Evolutionary conservation across 2,888 invertebrate genomes (phyloP).

Genomic region (Cheilosia pagana): DNA sequence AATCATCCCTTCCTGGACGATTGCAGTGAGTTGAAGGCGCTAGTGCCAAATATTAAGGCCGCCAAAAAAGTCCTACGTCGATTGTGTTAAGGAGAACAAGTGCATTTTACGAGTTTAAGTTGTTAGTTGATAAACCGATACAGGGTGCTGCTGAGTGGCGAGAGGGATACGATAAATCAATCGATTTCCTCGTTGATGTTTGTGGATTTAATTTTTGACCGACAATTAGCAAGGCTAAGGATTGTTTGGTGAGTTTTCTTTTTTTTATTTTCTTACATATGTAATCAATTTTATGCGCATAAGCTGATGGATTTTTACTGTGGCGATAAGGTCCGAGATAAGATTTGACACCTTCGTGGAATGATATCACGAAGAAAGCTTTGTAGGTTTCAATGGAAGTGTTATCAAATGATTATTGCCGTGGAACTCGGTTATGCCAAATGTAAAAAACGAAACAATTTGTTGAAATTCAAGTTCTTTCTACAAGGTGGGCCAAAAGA

Average conservation of each 20-base stretch:
- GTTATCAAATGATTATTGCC: too few species aligned
- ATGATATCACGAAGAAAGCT: background rate
- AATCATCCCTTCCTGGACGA: constrained; percentile 95
- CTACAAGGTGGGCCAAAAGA: too few species aligned
- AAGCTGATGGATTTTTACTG: background rate
- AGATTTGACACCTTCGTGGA: background rate
- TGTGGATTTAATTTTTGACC: constrained; percentile 23
- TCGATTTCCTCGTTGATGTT: constrained; percentile 6
- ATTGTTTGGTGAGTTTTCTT: constrained; percentile 44
- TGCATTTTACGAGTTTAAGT: constrained; percentile 64
- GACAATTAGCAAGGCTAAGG: constrained; percentile 52
- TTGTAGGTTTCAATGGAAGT: background rate
- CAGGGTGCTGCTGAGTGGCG: constrained; percentile 73
- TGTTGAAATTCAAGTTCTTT: too few species aligned
- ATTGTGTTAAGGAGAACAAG: constrained; percentile 79
- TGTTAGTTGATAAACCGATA: constrained; percentile 68
- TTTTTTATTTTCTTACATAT: background rate
- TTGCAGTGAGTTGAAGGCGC: constrained; percentile 91
- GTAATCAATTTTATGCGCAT: background rate
- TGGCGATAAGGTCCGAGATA: constrained; percentile 3
- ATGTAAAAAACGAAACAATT: too few species aligned
- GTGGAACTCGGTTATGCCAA: too few species aligned
- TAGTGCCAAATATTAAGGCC: constrained; percentile 95
- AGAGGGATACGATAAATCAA: constrained; percentile 2
- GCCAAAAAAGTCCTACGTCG: constrained; percentile 91